These are phyloP conservation scores for Drosophila barbarae DNA, from an alignment of 2,888 invertebrate species.

Conservation along the genomic window DNA sequence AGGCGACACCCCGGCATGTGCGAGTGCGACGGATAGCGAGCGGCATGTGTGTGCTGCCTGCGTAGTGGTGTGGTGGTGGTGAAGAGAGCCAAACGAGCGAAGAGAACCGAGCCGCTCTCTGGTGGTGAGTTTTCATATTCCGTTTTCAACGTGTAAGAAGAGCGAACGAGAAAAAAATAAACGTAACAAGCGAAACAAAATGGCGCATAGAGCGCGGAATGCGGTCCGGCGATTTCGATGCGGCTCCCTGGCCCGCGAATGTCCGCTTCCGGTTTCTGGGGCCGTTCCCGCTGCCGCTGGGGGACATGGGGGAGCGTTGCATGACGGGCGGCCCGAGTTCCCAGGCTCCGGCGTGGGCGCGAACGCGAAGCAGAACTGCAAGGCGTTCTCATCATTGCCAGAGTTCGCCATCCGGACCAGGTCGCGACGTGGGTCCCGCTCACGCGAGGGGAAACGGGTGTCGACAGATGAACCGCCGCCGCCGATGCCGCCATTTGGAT, in stretches of 20 bases:
- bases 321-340: neutral
- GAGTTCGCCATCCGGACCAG: conserved; percentile 98
- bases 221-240: conserved; percentile 16
- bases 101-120: conserved; percentile 13
- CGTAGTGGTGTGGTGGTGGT: conserved; percentile 16
- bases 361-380: conserved; percentile 98
- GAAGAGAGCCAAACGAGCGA: conserved; percentile 10
- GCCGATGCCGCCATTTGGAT: conserved; percentile 96
- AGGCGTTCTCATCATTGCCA: conserved; percentile 95
- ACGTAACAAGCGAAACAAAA: conserved; percentile 71
- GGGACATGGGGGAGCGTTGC: neutral
- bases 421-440: conserved; percentile 92
- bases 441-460: conserved; percentile 95
- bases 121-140: conserved; percentile 51
- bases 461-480: conserved; percentile 95
- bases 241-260: conserved; percentile 8
- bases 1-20: conserved; percentile 21
- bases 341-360: conserved; percentile 88
- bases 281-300: neutral
- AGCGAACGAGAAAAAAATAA: conserved; percentile 35
- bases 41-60: conserved; percentile 9
- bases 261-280: conserved; percentile 1
- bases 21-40: conserved; percentile 44
- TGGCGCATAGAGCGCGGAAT: conserved; percentile 55
- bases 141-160: conserved; percentile 23